Percentiles rank a stretch among this genome's conserved stretches.
Evolutionary conservation across 2,888 invertebrate species (phyloP).

Genomic region (Pherbina coryleti): DNA sequence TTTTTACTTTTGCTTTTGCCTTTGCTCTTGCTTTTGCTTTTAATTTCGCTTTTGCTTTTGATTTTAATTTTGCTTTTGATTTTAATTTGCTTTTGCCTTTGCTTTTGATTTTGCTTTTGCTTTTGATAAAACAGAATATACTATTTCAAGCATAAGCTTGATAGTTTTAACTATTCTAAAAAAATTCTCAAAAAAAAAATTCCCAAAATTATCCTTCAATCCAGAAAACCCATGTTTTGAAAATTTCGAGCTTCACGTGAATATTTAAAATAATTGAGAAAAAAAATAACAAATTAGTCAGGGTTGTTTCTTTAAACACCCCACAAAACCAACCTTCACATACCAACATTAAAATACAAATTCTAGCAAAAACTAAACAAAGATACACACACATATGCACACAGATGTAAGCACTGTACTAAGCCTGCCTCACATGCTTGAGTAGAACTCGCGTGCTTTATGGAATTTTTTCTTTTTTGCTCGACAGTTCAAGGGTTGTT

Average conservation of each 20-base stretch:
- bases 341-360: neutral
- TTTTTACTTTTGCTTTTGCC: too few species aligned
- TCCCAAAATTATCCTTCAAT: too few species aligned
- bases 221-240: neutral
- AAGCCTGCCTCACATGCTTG: neutral
- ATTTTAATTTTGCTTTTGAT: too few species aligned
- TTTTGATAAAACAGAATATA: too few species aligned
- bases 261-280: neutral
- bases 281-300: neutral
- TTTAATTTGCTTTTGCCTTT: too few species aligned
- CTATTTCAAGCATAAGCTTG: too few species aligned
- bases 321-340: neutral
- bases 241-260: neutral
- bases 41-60: too few species aligned
- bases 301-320: neutral
- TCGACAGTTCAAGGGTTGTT: conserved; percentile 8
- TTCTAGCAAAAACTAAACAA: neutral
- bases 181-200: too few species aligned
- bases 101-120: too few species aligned
- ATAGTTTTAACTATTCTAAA: too few species aligned
- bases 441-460: conserved; percentile 16
- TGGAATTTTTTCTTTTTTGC: conserved; percentile 12
- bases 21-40: too few species aligned
- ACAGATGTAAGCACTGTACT: neutral
- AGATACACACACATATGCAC: neutral